phyloP scores from a whole-genome alignment of 2,113 vertebrate species.

The Ovis canadensis region DNA sequence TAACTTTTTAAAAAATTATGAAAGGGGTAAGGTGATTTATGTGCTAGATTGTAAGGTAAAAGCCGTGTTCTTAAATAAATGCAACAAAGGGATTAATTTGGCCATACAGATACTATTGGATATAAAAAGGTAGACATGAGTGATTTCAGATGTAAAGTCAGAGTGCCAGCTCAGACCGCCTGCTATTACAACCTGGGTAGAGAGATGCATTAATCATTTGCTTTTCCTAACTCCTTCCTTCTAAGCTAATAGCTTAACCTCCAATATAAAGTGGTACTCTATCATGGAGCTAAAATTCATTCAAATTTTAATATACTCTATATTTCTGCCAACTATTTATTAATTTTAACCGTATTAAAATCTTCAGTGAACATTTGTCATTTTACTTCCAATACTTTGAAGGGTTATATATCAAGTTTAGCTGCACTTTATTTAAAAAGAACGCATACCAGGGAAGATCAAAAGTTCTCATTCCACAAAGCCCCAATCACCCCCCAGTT shows the following conservation, averaged over 20 bases:
- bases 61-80: slow-evolving; percentile 39
- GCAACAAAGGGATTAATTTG: slow-evolving; percentile 27
- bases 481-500: neutral
- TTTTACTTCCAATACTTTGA: slow-evolving; percentile 28
- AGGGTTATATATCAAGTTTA: neutral
- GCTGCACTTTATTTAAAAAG: neutral
- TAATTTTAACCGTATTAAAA: slow-evolving; percentile 24
- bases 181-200: neutral
- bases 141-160: slow-evolving; percentile 46
- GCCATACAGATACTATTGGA: neutral
- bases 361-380: neutral
- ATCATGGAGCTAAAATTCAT: slow-evolving; percentile 6
- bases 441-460: neutral
- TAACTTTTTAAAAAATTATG: slow-evolving; percentile 36
- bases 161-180: slow-evolving; percentile 14
- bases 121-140: slow-evolving; percentile 28
- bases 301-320: slow-evolving; percentile 29
- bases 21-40: neutral
- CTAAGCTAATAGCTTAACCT: slow-evolving; percentile 10
- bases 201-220: slow-evolving; percentile 31
- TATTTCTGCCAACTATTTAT: slow-evolving; percentile 40
- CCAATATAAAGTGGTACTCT: neutral
- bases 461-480: neutral
- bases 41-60: slow-evolving; percentile 18
- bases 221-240: slow-evolving; percentile 19